Evolutionary conservation across 2,888 invertebrate species (phyloP).

Genomic region (Eretmocerus hayati): DNA sequence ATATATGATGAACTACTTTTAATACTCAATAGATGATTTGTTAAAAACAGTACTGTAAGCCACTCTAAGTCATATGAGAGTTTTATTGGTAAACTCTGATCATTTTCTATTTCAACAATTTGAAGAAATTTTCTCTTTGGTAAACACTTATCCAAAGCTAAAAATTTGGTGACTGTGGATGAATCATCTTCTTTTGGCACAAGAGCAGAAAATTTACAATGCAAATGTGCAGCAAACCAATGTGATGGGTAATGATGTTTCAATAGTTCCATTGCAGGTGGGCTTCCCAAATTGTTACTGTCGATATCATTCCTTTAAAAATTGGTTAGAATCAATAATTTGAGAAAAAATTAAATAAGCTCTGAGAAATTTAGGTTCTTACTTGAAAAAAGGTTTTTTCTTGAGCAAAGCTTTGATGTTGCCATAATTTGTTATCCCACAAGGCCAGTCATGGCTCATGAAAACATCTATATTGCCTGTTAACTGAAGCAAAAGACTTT

Average conservation of each 20-base stretch:
- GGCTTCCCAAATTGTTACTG: constrained; percentile 76
- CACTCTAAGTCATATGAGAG: constrained; percentile 81
- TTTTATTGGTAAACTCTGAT: constrained; percentile 53
- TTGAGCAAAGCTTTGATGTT: constrained; percentile 65
- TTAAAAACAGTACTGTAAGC: constrained; percentile 79
- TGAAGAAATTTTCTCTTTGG: constrained; percentile 85
- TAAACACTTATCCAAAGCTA: constrained; percentile 94
- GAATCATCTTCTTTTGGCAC: constrained; percentile 63
- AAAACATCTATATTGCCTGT: constrained; percentile 71
- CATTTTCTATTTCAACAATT: constrained; percentile 62
- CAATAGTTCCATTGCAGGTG: constrained; percentile 77
- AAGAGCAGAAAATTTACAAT: constrained; percentile 88
- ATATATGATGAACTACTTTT: constrained; percentile 65
- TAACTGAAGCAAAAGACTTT: constrained; percentile 14
- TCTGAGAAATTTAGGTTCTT: constrained; percentile 20
- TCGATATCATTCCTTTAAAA: constrained; percentile 71
- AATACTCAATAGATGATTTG: constrained; percentile 80
- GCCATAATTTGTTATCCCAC: constrained; percentile 79
- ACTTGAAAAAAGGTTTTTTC: constrained; percentile 77
- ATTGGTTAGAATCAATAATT: constrained; percentile 12
- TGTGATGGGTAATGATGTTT: constrained; percentile 72
- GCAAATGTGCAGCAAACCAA: constrained; percentile 98
- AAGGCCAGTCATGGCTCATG: constrained; percentile 97
- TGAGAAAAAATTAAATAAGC: neutral
- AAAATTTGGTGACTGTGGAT: constrained; percentile 65